Evolutionary conservation across 2,888 invertebrate species (phyloP).

Genomic region (Phengaris arion): DNA sequence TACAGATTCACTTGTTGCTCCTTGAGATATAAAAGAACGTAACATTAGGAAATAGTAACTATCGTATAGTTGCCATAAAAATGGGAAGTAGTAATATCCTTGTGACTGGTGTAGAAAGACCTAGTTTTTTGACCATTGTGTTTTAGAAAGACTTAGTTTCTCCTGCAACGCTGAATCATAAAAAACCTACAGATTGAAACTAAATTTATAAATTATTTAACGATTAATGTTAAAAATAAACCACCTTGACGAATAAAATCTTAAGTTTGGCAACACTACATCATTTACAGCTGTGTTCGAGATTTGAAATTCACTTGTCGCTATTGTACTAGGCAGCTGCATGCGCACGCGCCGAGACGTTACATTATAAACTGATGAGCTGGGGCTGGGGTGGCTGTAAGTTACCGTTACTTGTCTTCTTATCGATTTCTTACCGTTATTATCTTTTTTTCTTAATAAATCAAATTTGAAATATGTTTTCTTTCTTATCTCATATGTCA

Average conservation of each 20-base stretch:
- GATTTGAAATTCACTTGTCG: conserved; percentile 46
- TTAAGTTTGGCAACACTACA: conserved; percentile 17
- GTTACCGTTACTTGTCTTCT: conserved; percentile 28
- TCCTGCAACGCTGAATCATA: no score
- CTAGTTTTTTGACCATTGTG: no score
- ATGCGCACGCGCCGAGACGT: conserved; percentile 39
- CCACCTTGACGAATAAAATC: background rate
- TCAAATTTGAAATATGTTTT: conserved; percentile 19
- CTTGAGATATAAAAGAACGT: background rate
- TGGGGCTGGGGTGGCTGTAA: conserved; percentile 19
- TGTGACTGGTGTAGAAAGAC: no score
- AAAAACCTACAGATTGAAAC: no score
- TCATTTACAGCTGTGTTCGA: conserved; percentile 45
- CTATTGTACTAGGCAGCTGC: conserved; percentile 35
- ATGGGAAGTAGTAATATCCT: background rate
- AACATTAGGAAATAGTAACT: background rate
- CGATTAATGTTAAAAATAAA: background rate
- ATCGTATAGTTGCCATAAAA: background rate
- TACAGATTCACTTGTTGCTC: conserved; percentile 24
- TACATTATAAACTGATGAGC: conserved; percentile 32
- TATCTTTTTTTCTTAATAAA: conserved; percentile 11
- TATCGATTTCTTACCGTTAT: conserved; percentile 23
- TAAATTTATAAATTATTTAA: background rate
- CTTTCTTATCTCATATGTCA: background rate
- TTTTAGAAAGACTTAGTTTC: no score